A percentile compares a stretch with the other conserved stretches of the same genome.
phyloP scores from a whole-genome alignment of 2,888 invertebrate species.

The Drosophila subsilvestris region DNA sequence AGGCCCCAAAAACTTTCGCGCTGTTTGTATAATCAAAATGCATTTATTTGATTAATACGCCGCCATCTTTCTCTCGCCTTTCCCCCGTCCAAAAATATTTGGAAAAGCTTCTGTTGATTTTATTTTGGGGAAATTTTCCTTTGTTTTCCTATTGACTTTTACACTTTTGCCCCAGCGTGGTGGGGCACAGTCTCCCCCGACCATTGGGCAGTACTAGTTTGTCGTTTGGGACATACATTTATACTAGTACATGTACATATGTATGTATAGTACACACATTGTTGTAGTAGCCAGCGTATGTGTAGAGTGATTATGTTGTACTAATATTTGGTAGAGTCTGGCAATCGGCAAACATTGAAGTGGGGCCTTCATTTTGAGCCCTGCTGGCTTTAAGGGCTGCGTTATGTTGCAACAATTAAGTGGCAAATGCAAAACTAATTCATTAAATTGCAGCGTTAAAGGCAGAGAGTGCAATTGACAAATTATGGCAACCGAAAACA shows the following conservation, averaged over 20 bases:
- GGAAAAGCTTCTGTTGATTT: slow-evolving; percentile 40
- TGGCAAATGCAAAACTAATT: slow-evolving; percentile 7
- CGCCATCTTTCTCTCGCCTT: slow-evolving; percentile 6
- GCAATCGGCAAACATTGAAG: not conserved
- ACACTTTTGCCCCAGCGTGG: slow-evolving; percentile 34
- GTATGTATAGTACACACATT: too few species aligned
- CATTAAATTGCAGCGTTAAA: not conserved
- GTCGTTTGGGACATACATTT: too few species aligned
- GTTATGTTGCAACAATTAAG: not conserved
- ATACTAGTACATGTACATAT: too few species aligned
- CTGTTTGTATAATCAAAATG: slow-evolving; percentile 55
- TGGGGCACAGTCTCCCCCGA: not conserved
- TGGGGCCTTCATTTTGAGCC: not conserved
- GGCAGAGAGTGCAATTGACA: not conserved
- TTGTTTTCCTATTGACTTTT: slow-evolving; percentile 45
- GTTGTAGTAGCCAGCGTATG: not conserved
- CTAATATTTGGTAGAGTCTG: slow-evolving; percentile 30
- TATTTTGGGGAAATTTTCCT: slow-evolving; percentile 28
- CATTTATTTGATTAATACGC: slow-evolving; percentile 69
- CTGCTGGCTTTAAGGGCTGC: not conserved
- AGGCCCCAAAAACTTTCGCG: slow-evolving; percentile 18
- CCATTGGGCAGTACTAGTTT: too few species aligned
- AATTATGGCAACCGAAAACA: not conserved
- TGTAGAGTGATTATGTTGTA: not conserved
- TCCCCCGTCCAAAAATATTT: slow-evolving; percentile 18